Evolutionary conservation across 2,888 invertebrate genomes (phyloP), one percentile per base, ranked within the genome.

Genomic region (Drosophila suboccidentalis): DNA sequence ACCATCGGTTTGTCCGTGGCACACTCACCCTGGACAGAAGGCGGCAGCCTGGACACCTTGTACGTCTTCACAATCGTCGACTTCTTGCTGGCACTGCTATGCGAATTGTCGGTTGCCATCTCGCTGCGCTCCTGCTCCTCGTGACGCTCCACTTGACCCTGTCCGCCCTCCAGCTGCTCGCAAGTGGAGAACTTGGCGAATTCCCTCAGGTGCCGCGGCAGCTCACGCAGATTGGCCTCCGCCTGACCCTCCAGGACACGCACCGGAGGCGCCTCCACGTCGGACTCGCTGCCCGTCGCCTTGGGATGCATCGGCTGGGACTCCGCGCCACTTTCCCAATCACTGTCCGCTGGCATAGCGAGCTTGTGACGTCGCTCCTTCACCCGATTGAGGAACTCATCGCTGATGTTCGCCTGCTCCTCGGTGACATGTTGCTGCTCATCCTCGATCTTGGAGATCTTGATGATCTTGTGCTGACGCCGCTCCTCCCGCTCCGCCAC

Each of bases 151-250:
- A 83, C 74, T 26, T 89, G 89, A 0, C 82, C 90, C 11, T 58
- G 51, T 19, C 84, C 88, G 44, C 76, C 85, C 5, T 87, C 85
- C 53, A 90, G 71, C 63, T 91, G 89, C 51, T 90, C 76, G 75
- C 91, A 82, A 46, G 82, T 91, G 10, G 92, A 90, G 60, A 92
- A 95, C 89, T 94, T 94, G 82, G 97, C 95, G 91, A 97, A 96
- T 88, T 97, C 97, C 90, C 95, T 95, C 89, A 97, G 94, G 92
- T 97, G 97, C 86, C 94, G 95, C 5, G 97, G 97, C 70, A 97
- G 93, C 71, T 94, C 94, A 61, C 94, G 93, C 47, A 95, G 93
- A 84, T 95, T 95, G 67, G 94, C 94, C 89, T 94, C 94, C 92
- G 94, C 89, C 53, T 91, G 89, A 67, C 95, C 95, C 90, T 96